A percentile compares a stretch with the other conserved stretches of the same genome.
These are phyloP conservation scores for Oophaga pumilio DNA, from an alignment of 2,113 vertebrate genomes.

Conservation along the genomic window DNA sequence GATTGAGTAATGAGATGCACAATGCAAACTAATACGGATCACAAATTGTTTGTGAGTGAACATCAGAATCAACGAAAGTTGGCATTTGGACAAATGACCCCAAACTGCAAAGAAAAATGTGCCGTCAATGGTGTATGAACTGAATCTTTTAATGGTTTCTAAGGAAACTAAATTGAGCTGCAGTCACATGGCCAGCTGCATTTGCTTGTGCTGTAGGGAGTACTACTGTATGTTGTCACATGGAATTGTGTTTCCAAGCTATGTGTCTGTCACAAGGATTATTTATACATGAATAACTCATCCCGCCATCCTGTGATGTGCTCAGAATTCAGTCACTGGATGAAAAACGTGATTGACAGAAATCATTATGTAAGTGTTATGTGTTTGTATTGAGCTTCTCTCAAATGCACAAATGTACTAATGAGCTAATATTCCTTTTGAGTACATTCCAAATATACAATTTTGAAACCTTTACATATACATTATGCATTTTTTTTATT, in stretches of 20 bases:
- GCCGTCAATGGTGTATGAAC: conserved; percentile 64
- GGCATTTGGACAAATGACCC: conserved; percentile 65
- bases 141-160: conserved; percentile 68
- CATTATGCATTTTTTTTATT: background rate
- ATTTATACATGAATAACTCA: conserved; percentile 63
- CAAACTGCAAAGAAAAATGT: conserved; percentile 61
- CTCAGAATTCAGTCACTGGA: conserved; percentile 43
- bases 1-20: conserved; percentile 38
- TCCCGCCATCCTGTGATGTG: conserved; percentile 60
- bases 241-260: conserved; percentile 64
- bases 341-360: background rate
- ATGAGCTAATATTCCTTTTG: background rate
- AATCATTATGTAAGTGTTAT: background rate
- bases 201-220: conserved; percentile 59
- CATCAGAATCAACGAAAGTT: conserved; percentile 62
- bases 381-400: background rate
- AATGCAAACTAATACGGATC: conserved; percentile 18
- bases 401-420: background rate
- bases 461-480: background rate
- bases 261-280: conserved; percentile 60
- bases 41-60: conserved; percentile 42
- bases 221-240: conserved; percentile 59
- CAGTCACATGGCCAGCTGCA: conserved; percentile 53
- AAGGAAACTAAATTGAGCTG: conserved; percentile 66
- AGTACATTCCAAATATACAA: background rate